Evolutionary conservation across 1,140 invertebrate species (phyloP), one percentile per base, ranked within the genome.

Genomic region (Patella vulgata): DNA sequence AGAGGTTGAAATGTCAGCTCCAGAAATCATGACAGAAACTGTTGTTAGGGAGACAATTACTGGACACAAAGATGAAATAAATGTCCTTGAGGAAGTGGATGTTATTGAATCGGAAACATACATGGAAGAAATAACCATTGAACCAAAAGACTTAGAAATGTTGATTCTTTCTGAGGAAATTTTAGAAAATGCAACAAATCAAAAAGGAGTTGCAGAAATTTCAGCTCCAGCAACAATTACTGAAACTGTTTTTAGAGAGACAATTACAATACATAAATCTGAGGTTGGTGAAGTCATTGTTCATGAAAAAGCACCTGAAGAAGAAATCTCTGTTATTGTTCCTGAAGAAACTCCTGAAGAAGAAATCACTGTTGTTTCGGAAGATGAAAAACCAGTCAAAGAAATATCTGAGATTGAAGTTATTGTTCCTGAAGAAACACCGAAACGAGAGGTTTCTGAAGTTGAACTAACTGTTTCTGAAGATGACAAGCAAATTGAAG

Each of bases 11-110:
- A 44, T 46, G 5, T 36, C 33, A 8, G 33, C 43, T 30, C 50
- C 60, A 44, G 59, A 52, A 50, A 48, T 63, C 17, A 42, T 21
- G 33, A 47, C 48, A 33, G 61, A 68, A 51, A 39, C 12, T n/a
- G 48, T 54, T 57, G 57, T 55, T 6, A 59, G 46, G 47, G 23
- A 59, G 33, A 36, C 5, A 36, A n/a, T n/a, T n/a, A n/a, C n/a
- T n/a, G n/a, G n/a, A n/a, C n/a, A n/a, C n/a, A n/a, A n/a, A n/a
- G n/a, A n/a, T n/a, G n/a, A n/a, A n/a, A n/a, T n/a, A n/a, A n/a
- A n/a, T n/a, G n/a, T n/a, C 33, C 33, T 36, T 36, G 6, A 36
- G 33, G 39, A 8, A 50, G 43, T 27, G 50, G n/a, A n/a, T 44
- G 57, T 50, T 27, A 14, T 19, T 11, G 54, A 58, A 44, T 17